Conservation (phyloP, 2,888 invertebrate species). For the Margaritifera margaritifera region DNA sequence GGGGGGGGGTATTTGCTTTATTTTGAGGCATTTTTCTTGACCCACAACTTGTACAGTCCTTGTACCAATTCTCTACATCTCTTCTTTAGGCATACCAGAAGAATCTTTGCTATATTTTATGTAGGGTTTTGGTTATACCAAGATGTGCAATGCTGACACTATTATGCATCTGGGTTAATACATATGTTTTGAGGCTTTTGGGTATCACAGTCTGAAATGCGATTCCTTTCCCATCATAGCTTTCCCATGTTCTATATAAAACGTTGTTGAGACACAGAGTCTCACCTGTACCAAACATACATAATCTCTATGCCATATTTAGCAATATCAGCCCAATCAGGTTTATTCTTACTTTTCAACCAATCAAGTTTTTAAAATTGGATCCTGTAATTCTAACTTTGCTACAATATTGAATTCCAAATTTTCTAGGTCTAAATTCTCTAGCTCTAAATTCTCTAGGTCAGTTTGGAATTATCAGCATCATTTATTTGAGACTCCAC, state of each 20-base stretch:
- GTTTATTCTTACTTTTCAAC: not conserved
- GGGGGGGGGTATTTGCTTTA: too few relatives aligned
- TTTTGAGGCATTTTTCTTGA: not conserved
- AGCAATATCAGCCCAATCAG: not conserved
- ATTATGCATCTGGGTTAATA: not conserved
- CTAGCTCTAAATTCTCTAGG: too few relatives aligned
- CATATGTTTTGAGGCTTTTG: not conserved
- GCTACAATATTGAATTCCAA: too few relatives aligned
- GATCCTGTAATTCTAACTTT: too few relatives aligned
- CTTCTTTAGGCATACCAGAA: slow-evolving; percentile 6
- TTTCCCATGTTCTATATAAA: not conserved
- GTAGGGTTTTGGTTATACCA: not conserved
- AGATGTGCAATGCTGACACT: not conserved
- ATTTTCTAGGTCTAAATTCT: too few relatives aligned
- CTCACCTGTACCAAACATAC: too few relatives aligned
- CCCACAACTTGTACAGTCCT: slow-evolving; percentile 8
- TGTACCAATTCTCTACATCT: slow-evolving; percentile 1
- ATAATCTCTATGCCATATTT: too few relatives aligned
- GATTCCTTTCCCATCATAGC: not conserved
- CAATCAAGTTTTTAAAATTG: not conserved
- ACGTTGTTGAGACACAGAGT: not conserved
- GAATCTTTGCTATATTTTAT: not conserved
- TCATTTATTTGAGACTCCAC: too few relatives aligned
- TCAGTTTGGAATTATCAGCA: too few relatives aligned
- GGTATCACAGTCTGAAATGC: not conserved